A percentile compares a stretch with the other conserved stretches of the same genome.
phyloP scores from a whole-genome alignment of 2,888 invertebrate genomes.

The Acheta domesticus region DNA sequence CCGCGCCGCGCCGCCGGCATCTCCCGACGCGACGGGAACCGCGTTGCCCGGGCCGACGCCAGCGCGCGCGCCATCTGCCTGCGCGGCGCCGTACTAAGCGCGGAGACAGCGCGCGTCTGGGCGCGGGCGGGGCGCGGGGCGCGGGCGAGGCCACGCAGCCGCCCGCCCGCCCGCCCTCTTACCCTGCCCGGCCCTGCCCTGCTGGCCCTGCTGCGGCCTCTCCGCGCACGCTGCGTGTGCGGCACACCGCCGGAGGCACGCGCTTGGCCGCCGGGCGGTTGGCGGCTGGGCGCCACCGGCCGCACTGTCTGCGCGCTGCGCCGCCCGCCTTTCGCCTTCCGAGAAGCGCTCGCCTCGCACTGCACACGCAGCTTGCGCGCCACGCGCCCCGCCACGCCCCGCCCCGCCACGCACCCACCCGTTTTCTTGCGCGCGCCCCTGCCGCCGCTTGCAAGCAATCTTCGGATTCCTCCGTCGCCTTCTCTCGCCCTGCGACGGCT shows the following conservation, averaged over 20 bases:
- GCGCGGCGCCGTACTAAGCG: background rate
- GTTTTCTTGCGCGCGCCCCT: background rate
- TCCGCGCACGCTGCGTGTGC: background rate
- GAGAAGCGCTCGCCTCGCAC: background rate
- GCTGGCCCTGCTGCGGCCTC: no score
- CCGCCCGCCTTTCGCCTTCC: background rate
- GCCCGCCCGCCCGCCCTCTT: no score
- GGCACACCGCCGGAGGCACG: background rate
- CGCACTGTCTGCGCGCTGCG: background rate
- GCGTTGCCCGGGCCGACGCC: background rate
- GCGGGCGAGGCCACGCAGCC: background rate
- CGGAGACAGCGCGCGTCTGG: background rate
- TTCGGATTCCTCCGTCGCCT: background rate
- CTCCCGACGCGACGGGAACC: background rate
- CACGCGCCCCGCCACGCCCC: background rate
- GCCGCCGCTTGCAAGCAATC: background rate
- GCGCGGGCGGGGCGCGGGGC: background rate
- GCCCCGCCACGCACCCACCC: background rate
- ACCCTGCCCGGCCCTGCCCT: no score
- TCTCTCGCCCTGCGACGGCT: background rate
- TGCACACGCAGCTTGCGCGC: background rate
- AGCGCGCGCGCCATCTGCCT: background rate
- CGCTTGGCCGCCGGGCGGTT: background rate
- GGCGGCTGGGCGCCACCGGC: background rate
- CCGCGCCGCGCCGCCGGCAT: background rate